Conservation (phyloP, 2,113 vertebrate species). For the Tupaia tana region DNA sequence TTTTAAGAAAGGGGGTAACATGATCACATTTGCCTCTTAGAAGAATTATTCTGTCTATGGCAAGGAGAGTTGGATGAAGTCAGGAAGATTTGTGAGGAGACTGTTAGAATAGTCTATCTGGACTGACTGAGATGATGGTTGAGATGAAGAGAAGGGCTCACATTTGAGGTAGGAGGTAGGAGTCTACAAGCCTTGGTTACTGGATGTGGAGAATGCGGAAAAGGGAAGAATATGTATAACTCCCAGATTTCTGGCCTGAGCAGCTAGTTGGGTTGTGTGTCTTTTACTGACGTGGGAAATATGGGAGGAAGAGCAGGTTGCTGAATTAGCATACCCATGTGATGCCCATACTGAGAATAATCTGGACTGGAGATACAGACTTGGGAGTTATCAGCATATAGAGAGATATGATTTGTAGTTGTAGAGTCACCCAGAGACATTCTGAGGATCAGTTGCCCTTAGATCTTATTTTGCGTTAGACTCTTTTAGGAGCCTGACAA, state of each 20-base stretch:
- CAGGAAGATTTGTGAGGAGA: not conserved
- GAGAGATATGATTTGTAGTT: slow-evolving; percentile 46
- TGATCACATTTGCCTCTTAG: not conserved
- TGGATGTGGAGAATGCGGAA: not conserved
- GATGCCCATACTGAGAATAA: not conserved
- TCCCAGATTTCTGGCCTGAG: not conserved
- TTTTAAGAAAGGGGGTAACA: slow-evolving; percentile 38
- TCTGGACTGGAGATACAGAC: not conserved
- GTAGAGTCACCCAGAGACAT: not conserved
- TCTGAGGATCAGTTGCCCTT: slow-evolving; percentile 9
- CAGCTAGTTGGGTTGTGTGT: not conserved
- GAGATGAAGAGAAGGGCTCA: slow-evolving; percentile 24
- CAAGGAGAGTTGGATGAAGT: slow-evolving; percentile 31
- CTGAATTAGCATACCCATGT: not conserved
- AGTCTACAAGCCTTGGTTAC: not conserved
- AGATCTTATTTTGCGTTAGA: not conserved
- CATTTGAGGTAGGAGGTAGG: slow-evolving; percentile 2
- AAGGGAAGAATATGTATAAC: not conserved
- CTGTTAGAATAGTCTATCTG: slow-evolving; percentile 3
- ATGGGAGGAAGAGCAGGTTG: not conserved
- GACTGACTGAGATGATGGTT: not conserved
- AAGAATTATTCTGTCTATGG: not conserved
- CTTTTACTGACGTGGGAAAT: slow-evolving; percentile 3
- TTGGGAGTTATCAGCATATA: not conserved
- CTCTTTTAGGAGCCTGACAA: slow-evolving; percentile 3